These are phyloP conservation scores for Mesoligia furuncula DNA, from an alignment of 2,888 invertebrate species.

Conservation along the genomic window DNA sequence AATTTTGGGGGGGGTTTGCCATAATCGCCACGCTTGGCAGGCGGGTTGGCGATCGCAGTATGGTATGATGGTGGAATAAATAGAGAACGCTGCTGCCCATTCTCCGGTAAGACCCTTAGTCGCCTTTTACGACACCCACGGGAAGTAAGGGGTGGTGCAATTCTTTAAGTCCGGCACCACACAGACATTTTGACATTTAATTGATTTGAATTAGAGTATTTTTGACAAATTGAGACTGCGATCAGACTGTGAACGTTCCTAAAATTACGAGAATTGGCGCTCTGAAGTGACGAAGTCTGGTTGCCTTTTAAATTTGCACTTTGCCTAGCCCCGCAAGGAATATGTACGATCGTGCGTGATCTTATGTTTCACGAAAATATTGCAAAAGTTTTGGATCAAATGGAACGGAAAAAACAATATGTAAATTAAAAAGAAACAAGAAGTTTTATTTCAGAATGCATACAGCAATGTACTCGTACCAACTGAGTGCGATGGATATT, in stretches of 20 bases:
- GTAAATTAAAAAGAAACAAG: conserved; percentile 12
- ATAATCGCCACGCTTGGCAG: too few relatives aligned
- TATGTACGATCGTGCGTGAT: not conserved
- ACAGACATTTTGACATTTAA: too few relatives aligned
- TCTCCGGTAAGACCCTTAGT: too few relatives aligned
- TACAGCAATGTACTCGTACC: not conserved
- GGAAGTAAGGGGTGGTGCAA: too few relatives aligned
- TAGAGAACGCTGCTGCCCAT: too few relatives aligned
- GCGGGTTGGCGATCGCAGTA: too few relatives aligned
- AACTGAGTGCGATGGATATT: not conserved
- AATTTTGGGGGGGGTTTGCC: too few relatives aligned
- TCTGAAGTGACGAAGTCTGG: not conserved
- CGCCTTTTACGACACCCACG: too few relatives aligned
- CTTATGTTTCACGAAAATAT: conserved; percentile 26
- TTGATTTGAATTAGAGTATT: not conserved
- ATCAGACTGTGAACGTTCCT: not conserved
- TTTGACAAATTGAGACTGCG: not conserved
- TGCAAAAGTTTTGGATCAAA: conserved; percentile 23
- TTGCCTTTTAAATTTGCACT: not conserved
- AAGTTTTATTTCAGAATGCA: conserved; percentile 23
- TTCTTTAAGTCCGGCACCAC: too few relatives aligned
- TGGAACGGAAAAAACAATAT: conserved; percentile 34
- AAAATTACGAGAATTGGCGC: not conserved
- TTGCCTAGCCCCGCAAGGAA: not conserved
- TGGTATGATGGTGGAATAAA: too few relatives aligned